Percentiles rank a stretch among this genome's conserved stretches.
These are phyloP conservation scores for Tamias sibiricus DNA, from an alignment of 2,113 vertebrate genomes.

Conservation along the genomic window DNA sequence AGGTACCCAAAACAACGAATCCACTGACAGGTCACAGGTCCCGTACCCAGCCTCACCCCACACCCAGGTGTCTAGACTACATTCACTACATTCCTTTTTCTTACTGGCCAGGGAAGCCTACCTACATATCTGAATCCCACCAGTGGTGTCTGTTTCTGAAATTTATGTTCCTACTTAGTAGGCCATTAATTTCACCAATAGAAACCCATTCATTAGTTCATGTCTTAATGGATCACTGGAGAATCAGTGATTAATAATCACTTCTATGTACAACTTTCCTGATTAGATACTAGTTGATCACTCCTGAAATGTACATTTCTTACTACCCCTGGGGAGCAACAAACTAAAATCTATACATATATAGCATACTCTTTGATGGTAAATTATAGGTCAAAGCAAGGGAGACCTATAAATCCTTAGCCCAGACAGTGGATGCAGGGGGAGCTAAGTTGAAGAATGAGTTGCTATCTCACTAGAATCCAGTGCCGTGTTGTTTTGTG, in stretches of 20 bases:
- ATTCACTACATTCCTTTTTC: neutral
- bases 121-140: neutral
- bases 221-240: neutral
- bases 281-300: neutral
- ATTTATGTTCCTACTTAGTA: neutral
- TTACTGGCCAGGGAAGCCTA: neutral
- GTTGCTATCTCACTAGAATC: neutral
- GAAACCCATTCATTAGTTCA: neutral
- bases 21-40: neutral
- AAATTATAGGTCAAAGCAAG: neutral
- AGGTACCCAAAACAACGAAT: neutral
- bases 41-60: neutral
- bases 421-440: neutral
- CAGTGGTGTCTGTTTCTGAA: neutral
- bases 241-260: neutral
- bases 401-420: neutral
- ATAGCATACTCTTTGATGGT: neutral
- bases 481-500: neutral
- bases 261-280: neutral
- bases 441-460: neutral
- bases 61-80: rapidly evolving
- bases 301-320: neutral
- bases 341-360: neutral
- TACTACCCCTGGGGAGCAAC: neutral
- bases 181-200: neutral